Percentiles rank a stretch among this genome's conserved stretches.
Conservation (phyloP, 2,888 invertebrate species). For the Meteorus colon region DNA sequence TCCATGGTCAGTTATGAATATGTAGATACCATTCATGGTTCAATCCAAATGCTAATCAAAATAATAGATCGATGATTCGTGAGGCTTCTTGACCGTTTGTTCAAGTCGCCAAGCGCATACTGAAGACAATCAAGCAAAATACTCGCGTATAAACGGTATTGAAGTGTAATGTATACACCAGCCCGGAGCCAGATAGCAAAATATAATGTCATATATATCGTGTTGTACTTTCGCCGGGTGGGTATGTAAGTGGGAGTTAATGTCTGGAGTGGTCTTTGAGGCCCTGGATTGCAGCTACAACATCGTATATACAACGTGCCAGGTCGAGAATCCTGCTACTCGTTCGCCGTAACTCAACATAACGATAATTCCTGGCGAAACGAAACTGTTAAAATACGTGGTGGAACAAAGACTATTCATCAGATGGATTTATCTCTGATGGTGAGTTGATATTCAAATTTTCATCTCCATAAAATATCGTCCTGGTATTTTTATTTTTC, state of each 20-base stretch:
- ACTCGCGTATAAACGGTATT: background rate
- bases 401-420: constrained; percentile 16
- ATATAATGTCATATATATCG: constrained; percentile 27
- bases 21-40: background rate
- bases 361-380: constrained; percentile 52
- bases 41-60: background rate
- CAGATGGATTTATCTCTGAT: background rate
- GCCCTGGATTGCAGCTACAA: constrained; percentile 55
- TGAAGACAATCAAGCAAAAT: background rate
- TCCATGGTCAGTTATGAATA: background rate
- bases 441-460: constrained; percentile 10
- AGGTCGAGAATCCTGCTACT: constrained; percentile 66
- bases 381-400: background rate
- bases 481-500: background rate
- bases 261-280: constrained; percentile 56
- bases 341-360: constrained; percentile 62
- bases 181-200: constrained; percentile 3
- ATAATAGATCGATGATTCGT: background rate
- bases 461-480: background rate
- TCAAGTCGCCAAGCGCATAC: constrained; percentile 9
- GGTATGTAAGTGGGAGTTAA: constrained; percentile 67
- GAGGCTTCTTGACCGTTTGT: background rate
- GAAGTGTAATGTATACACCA: background rate
- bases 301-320: constrained; percentile 62
- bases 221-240: constrained; percentile 67